Evolutionary conservation across 1,140 invertebrate genomes (phyloP).

Genomic region (Pseudomyrmex gracilis): DNA sequence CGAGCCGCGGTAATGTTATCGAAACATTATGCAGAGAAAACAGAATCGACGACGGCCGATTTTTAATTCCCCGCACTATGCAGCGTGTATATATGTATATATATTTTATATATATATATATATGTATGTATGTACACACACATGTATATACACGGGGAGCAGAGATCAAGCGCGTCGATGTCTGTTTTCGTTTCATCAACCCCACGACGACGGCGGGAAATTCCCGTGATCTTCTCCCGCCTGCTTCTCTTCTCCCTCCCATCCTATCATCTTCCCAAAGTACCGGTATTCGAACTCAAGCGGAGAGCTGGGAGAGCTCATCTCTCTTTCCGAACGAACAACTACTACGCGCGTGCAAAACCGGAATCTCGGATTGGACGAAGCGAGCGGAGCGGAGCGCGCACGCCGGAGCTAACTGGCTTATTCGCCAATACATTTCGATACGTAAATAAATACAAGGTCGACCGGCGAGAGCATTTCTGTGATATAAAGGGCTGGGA

Average conservation of each 20-base stretch:
- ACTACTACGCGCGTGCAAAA: constrained; percentile 53
- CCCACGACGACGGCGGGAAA: constrained; percentile 58
- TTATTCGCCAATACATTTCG: constrained; percentile 74
- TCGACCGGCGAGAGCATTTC: constrained; percentile 76
- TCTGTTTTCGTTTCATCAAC: constrained; percentile 71
- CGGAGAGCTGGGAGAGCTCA: constrained; percentile 30
- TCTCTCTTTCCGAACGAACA: constrained; percentile 41
- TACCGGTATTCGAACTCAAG: constrained; percentile 69
- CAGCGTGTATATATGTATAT: background rate
- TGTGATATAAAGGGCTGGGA: constrained; percentile 76
- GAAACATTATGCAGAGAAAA: constrained; percentile 49
- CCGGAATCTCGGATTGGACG: constrained; percentile 60
- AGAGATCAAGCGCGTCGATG: constrained; percentile 55
- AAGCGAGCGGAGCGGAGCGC: constrained; percentile 27
- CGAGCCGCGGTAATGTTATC: constrained; percentile 26
- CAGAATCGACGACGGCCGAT: constrained; percentile 16
- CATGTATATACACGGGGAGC: background rate
- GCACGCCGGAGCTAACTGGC: background rate
- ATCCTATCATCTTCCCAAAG: constrained; percentile 33
- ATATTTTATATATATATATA: too few relatives aligned
- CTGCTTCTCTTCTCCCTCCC: background rate
- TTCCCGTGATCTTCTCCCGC: constrained; percentile 57
- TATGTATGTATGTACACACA: too few relatives aligned
- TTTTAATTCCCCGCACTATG: constrained; percentile 10
- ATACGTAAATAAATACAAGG: constrained; percentile 83